Conservation (phyloP, 2,888 invertebrate species). For the Caenorhabditis zanzibari region DNA sequence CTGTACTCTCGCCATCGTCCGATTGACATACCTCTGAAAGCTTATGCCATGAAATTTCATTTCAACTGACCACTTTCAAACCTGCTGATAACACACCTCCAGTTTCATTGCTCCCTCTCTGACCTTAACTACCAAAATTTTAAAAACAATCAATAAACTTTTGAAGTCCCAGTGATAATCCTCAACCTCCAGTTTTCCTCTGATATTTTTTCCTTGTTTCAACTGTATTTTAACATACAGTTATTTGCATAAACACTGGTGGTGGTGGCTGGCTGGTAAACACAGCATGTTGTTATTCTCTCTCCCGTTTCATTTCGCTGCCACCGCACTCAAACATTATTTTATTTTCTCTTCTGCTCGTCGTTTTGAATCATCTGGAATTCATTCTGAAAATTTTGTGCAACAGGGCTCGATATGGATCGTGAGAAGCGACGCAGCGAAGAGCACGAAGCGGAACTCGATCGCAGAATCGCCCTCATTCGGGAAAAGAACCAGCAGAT, state of each 20-base stretch:
- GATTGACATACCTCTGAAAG: background rate
- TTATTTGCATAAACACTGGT: slow-evolving; percentile 58
- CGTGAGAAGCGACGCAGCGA: slow-evolving; percentile 68
- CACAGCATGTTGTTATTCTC: slow-evolving; percentile 58
- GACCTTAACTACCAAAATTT: background rate
- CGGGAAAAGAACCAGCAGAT: slow-evolving; percentile 77
- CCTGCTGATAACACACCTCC: slow-evolving; percentile 1
- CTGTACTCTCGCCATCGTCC: background rate
- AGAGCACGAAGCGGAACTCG: slow-evolving; percentile 74
- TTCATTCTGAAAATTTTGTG: slow-evolving; percentile 29
- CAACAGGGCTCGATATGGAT: slow-evolving; percentile 64
- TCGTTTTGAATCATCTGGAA: background rate
- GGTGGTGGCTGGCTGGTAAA: slow-evolving; percentile 36
- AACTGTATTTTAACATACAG: slow-evolving; percentile 34
- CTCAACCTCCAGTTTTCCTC: background rate
- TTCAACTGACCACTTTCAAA: background rate
- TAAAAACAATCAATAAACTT: slow-evolving; percentile 3
- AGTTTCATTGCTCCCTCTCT: background rate
- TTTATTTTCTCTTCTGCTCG: background rate
- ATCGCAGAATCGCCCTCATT: slow-evolving; percentile 76
- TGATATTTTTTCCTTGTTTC: slow-evolving; percentile 20
- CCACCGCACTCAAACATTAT: background rate
- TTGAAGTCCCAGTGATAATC: slow-evolving; percentile 7
- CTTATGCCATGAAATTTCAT: background rate
- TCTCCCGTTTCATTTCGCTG: slow-evolving; percentile 11